Evolutionary conservation across 2,888 invertebrate species (phyloP).

Genomic region (Elysia crispata): DNA sequence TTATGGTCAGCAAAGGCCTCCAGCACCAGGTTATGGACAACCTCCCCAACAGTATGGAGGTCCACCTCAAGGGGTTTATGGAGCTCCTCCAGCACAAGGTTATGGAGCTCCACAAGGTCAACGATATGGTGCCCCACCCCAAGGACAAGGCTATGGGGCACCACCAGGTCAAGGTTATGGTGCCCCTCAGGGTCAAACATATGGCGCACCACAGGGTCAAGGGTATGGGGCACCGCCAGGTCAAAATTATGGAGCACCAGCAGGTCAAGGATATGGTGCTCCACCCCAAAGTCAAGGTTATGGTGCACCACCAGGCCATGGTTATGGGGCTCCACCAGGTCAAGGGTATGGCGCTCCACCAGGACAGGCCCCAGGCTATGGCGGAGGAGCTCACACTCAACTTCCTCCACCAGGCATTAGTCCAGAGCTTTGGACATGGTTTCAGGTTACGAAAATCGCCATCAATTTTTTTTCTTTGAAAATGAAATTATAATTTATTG

Average conservation of each 20-base stretch:
- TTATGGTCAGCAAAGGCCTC: constrained; percentile 49
- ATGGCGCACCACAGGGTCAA: constrained; percentile 50
- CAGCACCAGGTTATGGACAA: constrained; percentile 50
- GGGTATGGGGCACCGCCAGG: constrained; percentile 34
- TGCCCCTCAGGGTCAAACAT: constrained; percentile 54
- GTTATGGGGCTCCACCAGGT: no score
- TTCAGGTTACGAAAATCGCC: constrained; percentile 66
- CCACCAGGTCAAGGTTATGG: constrained; percentile 23
- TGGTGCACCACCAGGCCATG: constrained; percentile 51
- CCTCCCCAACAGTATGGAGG: constrained; percentile 46
- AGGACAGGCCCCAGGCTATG: constrained; percentile 46
- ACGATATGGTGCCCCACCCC: constrained; percentile 31
- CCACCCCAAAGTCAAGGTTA: constrained; percentile 54
- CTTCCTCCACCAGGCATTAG: constrained; percentile 70
- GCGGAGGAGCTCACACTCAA: constrained; percentile 53
- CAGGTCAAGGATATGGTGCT: constrained; percentile 46
- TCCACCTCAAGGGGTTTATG: constrained; percentile 43
- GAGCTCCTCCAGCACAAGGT: constrained; percentile 24
- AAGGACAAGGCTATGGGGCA: constrained; percentile 39
- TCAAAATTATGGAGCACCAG: constrained; percentile 32
- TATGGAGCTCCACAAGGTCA: constrained; percentile 27
- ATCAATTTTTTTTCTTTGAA: background rate
- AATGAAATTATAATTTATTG: background rate
- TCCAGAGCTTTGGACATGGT: constrained; percentile 76
- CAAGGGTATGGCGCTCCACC: constrained; percentile 58